Percentiles rank a stretch among this genome's conserved stretches.
Evolutionary conservation across 2,888 invertebrate species (phyloP).

Genomic region (Rhabditoides inermis): DNA sequence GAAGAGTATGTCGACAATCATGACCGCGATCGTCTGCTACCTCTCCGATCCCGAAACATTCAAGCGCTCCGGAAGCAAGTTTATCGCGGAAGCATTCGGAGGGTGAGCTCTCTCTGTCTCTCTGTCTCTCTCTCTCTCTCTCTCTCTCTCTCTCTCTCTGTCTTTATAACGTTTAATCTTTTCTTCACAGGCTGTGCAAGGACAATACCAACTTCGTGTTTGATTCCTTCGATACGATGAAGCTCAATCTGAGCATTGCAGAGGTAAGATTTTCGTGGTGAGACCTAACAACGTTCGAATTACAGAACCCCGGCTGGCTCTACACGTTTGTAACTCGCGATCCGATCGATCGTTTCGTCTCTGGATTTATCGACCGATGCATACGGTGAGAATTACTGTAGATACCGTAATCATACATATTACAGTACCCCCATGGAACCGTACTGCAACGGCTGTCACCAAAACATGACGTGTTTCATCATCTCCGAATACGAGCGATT

Average conservation of each 20-base stretch:
- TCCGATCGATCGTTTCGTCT: constrained; percentile 43
- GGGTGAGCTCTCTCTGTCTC: too few species aligned
- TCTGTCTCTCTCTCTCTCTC: too few species aligned
- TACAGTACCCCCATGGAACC: constrained; percentile 22
- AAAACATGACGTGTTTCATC: constrained; percentile 47
- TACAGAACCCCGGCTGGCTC: constrained; percentile 19
- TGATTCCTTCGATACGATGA: constrained; percentile 35
- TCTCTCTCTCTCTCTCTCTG: too few species aligned
- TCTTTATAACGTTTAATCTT: too few species aligned
- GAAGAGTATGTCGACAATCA: constrained; percentile 42
- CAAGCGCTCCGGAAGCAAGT: constrained; percentile 11
- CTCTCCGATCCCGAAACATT: constrained; percentile 24
- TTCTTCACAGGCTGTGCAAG: too few species aligned
- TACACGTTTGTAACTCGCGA: constrained; percentile 37
- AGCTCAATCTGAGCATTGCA: too few species aligned
- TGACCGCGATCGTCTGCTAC: constrained; percentile 37
- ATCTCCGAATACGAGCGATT: constrained; percentile 38
- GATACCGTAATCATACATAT: too few species aligned
- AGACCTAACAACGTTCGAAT: constrained; percentile 11
- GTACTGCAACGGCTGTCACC: constrained; percentile 40
- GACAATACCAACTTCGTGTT: too few species aligned
- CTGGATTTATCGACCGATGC: constrained; percentile 45
- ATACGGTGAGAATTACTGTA: constrained; percentile 40
- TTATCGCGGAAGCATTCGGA: constrained; percentile 13
- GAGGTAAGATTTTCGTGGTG: constrained; percentile 12